A percentile compares a stretch with the other conserved stretches of the same genome.
Conservation (phyloP, 2,888 invertebrate genomes). For the Drosophila mercatorum region DNA sequence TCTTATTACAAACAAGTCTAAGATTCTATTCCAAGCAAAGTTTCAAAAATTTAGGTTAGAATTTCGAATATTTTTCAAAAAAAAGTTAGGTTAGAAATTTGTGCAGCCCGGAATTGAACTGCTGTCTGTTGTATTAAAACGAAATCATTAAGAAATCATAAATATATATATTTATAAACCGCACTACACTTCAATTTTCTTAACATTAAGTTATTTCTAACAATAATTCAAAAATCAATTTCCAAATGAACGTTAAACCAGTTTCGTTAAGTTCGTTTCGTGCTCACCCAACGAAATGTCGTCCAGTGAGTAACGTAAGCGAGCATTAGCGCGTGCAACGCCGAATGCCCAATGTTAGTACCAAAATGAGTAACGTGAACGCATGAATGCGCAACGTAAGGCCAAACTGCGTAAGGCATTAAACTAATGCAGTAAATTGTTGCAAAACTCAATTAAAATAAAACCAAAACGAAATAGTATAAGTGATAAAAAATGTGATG, state of each 20-base stretch:
- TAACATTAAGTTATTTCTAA: too few relatives aligned
- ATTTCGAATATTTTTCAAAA: background rate
- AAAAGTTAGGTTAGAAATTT: background rate
- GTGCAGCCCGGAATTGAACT: background rate
- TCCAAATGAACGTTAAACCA: background rate
- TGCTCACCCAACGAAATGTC: slow-evolving; percentile 13
- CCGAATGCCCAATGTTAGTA: slow-evolving; percentile 35
- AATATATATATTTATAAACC: too few relatives aligned
- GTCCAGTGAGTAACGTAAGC: slow-evolving; percentile 33
- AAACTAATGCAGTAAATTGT: slow-evolving; percentile 56
- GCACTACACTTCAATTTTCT: too few relatives aligned
- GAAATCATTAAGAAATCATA: background rate
- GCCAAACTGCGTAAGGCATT: slow-evolving; percentile 46
- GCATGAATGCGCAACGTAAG: slow-evolving; percentile 43
- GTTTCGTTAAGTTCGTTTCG: background rate
- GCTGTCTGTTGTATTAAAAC: background rate
- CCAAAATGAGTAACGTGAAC: slow-evolving; percentile 50
- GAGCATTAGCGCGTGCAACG: slow-evolving; percentile 22
- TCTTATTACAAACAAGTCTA: background rate
- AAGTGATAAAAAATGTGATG: slow-evolving; percentile 75
- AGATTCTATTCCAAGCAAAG: background rate
- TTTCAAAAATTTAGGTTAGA: background rate
- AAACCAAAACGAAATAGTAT: slow-evolving; percentile 41
- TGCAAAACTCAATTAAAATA: slow-evolving; percentile 48
- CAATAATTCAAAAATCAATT: background rate